These are phyloP conservation scores for Silurus asotus DNA, from an alignment of 2,113 vertebrate species.

Conservation along the genomic window DNA sequence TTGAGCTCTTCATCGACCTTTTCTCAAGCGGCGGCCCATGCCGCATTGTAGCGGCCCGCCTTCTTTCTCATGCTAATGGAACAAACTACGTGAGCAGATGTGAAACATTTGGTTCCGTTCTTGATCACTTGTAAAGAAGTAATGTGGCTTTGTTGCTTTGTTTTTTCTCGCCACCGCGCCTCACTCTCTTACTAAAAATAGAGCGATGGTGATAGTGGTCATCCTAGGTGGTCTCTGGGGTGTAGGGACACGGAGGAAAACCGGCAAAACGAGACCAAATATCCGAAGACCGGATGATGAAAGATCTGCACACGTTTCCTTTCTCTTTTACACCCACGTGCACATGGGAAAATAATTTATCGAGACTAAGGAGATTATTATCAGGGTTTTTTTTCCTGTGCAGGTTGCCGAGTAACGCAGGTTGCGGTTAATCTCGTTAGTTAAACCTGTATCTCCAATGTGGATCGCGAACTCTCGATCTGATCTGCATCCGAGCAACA, in stretches of 20 bases:
- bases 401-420: slow-evolving; percentile 9
- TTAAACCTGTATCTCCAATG: slow-evolving; percentile 16
- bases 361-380: neutral
- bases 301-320: neutral
- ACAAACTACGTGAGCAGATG: slow-evolving; percentile 84
- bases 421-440: slow-evolving; percentile 41
- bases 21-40: slow-evolving; percentile 75
- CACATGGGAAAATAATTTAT: neutral
- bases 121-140: slow-evolving; percentile 93
- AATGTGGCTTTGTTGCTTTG: slow-evolving; percentile 76
- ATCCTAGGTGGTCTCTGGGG: slow-evolving; percentile 78
- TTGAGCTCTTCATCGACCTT: slow-evolving; percentile 66
- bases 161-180: slow-evolving; percentile 65
- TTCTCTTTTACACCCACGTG: neutral
- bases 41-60: slow-evolving; percentile 74
- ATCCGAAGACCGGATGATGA: neutral
- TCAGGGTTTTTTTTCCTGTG: neutral
- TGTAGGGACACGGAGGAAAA: slow-evolving; percentile 20
- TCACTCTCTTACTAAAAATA: slow-evolving; percentile 60
- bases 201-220: slow-evolving; percentile 63
- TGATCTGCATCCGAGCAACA: slow-evolving; percentile 4
- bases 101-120: slow-evolving; percentile 91
- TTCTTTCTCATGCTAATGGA: slow-evolving; percentile 92
- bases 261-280: neutral
- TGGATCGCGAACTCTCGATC: neutral